These are phyloP conservation scores for Chlamydotis undulata DNA, from an alignment of 2,113 vertebrate species.

Conservation along the genomic window DNA sequence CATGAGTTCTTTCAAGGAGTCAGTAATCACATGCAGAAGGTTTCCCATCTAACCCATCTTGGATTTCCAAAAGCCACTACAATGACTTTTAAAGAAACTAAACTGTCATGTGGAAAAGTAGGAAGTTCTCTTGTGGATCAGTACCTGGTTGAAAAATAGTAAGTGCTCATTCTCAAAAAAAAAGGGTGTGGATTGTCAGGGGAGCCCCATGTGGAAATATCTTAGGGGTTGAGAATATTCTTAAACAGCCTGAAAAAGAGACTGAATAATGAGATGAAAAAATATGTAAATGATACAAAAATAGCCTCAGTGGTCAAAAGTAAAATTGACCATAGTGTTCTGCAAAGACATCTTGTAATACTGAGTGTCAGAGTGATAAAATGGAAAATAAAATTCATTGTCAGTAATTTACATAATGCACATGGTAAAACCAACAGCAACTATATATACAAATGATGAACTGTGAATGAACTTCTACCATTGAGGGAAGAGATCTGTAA, in stretches of 20 bases:
- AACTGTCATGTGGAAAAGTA: background rate
- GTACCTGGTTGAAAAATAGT: background rate
- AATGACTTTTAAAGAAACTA: background rate
- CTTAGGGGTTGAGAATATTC: background rate
- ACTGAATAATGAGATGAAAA: background rate
- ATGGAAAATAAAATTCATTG: background rate
- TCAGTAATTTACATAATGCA: background rate
- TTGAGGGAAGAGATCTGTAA: background rate
- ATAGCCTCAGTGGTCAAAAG: background rate
- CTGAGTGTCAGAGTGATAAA: background rate
- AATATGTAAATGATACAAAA: background rate
- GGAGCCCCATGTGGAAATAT: background rate
- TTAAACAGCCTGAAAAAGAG: background rate
- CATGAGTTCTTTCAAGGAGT: background rate
- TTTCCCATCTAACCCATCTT: background rate
- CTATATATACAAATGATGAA: background rate
- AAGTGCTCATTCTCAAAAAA: background rate
- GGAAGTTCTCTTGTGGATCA: background rate
- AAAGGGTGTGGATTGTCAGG: background rate
- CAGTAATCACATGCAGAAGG: fast-evolving
- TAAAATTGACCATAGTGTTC: background rate
- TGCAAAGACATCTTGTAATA: background rate
- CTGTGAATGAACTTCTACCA: background rate
- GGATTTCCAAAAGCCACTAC: background rate
- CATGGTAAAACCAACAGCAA: background rate